Conservation (phyloP, 2,888 invertebrate genomes). For the Sicus ferrugineus region DNA sequence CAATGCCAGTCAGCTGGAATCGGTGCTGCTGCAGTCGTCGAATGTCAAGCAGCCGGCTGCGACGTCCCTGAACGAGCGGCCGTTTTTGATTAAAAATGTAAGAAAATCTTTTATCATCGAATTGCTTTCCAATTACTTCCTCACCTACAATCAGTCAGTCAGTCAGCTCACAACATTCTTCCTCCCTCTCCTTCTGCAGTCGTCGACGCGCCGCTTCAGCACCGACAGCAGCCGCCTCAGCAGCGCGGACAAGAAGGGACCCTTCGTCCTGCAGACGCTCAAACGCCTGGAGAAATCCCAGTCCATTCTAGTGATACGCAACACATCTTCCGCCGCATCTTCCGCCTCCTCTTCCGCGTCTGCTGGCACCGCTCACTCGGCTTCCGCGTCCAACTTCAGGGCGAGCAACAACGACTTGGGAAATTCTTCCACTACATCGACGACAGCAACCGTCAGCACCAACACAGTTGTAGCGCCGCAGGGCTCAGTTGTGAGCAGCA, state of each 20-base stretch:
- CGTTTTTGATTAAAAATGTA: slow-evolving; percentile 58
- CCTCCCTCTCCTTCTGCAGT: slow-evolving; percentile 42
- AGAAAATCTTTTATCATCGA: slow-evolving; percentile 36
- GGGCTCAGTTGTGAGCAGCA: neutral
- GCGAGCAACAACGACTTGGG: slow-evolving; percentile 28
- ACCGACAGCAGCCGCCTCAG: slow-evolving; percentile 43
- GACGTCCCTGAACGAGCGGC: slow-evolving; percentile 46
- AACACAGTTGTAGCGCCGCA: slow-evolving; percentile 38
- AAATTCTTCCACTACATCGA: slow-evolving; percentile 34
- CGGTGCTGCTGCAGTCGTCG: slow-evolving; percentile 54
- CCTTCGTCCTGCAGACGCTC: slow-evolving; percentile 63
- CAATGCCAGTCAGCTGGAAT: slow-evolving; percentile 62
- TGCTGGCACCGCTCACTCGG: slow-evolving; percentile 30
- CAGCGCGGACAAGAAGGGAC: slow-evolving; percentile 53
- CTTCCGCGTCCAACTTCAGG: slow-evolving; percentile 28
- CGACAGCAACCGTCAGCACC: slow-evolving; percentile 45
- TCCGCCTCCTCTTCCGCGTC: slow-evolving; percentile 41
- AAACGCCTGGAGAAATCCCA: slow-evolving; percentile 65
- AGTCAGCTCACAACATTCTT: neutral
- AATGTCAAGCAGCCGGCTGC: slow-evolving; percentile 46
- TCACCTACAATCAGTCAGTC: neutral
- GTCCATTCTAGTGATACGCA: slow-evolving; percentile 63
- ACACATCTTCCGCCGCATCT: slow-evolving; percentile 41
- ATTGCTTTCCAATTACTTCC: neutral
- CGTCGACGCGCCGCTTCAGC: slow-evolving; percentile 55